Evolutionary conservation across 53 echinoderm and acorn worm species (phyloP), one percentile per base, ranked within the genome.

Genomic region (Echinometra lucunter): DNA sequence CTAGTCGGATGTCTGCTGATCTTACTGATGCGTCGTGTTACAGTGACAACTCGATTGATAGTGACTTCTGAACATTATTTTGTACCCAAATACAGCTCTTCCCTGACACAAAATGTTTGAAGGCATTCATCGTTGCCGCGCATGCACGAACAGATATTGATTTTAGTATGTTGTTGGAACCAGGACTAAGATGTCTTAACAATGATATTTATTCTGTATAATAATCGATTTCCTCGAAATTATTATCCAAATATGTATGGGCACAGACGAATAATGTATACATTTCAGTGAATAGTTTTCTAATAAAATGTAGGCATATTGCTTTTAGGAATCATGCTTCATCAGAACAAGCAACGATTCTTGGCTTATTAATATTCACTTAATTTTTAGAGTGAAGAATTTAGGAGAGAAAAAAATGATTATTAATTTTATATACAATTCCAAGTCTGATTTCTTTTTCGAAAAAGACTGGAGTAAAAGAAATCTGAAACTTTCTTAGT

Each of bases 41-140:
- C 53, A 96, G 97, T 66, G 97, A 97, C 83, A 96, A 90, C 88
- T 96, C 96, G 19, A 66, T 95, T 57, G 97, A 97, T 53, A 97
- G 97, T 96, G 97, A 97, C 89, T 94, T 88, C 55, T 96, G 92
- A 95, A 94, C 44, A n/a, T n/a, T n/a, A n/a, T 45, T 89, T 37
- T 57, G 10, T 63, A 63, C 3, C 11, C 17, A 63, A 63, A 19
- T 0, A 53, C 13, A 25, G 49, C 47, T 47, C 85, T 83, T 83
- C 85, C 85, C 85, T 80, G 3, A 17, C 4, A 11, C 40, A 40
- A 32, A 72, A 6, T 69, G 69, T 69, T n/a, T 69, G 28, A 2
- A 69, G 2, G 49, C 49, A 49, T 49, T 49, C 49, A 49, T n/a
- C 32, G 4, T 8, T 12, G 6, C 15, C 17, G 13, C 74, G 15